Evolutionary conservation across 37 sponge, comb jelly and placozoan species (phyloP).

Genomic region (Oopsacas minuta): DNA sequence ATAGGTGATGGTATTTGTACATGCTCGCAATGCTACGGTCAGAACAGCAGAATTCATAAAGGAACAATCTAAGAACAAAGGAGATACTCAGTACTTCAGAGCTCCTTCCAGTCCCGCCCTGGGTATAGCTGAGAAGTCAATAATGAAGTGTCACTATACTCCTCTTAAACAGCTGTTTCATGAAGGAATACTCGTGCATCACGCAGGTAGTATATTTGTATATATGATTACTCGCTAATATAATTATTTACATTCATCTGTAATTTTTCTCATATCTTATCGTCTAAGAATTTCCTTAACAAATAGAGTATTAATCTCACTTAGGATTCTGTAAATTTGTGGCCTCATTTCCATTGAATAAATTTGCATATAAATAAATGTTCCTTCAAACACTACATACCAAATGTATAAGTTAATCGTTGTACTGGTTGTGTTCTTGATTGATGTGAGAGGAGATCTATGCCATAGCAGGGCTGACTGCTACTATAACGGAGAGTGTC

Average conservation of each 20-base stretch:
- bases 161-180: constrained; percentile 64
- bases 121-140: constrained; percentile 61
- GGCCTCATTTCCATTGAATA: no score
- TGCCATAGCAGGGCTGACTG: not conserved
- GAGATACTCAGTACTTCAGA: constrained; percentile 35
- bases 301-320: no score
- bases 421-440: not conserved
- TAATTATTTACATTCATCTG: no score
- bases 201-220: constrained; percentile 90
- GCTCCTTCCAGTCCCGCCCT: constrained; percentile 46
- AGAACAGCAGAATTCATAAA: constrained; percentile 66
- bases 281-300: no score
- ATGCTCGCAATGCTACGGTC: constrained; percentile 90
- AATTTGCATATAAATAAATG: no score
- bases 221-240: no score
- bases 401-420: not conserved
- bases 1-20: constrained; percentile 98
- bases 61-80: constrained; percentile 48
- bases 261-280: no score
- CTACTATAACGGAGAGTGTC: not conserved
- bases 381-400: no score
- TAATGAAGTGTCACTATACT: constrained; percentile 63
- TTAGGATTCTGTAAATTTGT: no score
- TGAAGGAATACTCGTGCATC: constrained; percentile 88
- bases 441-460: not conserved